Evolutionary conservation across 2,113 vertebrate species (phyloP).

Genomic region (Otus sunia): DNA sequence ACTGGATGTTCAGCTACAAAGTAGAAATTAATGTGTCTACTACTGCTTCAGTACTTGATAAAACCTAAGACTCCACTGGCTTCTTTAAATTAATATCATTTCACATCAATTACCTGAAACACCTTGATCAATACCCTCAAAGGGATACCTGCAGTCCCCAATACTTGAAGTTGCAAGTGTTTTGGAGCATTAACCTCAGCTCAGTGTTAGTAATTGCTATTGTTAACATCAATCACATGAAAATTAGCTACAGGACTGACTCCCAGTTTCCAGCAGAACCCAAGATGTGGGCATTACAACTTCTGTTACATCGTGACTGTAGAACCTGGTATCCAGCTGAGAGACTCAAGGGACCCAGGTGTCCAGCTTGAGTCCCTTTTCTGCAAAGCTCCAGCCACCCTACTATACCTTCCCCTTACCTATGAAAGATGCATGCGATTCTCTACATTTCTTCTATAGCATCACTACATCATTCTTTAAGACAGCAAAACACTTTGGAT

Average conservation of each 20-base stretch:
- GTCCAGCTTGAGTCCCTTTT: not conserved
- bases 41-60: not conserved
- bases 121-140: not conserved
- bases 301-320: not conserved
- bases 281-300: not conserved
- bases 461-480: not conserved
- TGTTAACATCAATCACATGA: not conserved
- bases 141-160: not conserved
- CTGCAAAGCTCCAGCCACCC: not conserved
- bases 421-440: accelerated
- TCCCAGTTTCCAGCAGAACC: not conserved
- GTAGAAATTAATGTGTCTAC: not conserved
- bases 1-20: not conserved
- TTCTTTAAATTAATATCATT: not conserved
- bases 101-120: not conserved
- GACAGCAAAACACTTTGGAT: not conserved
- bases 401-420: too few species aligned
- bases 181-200: not conserved
- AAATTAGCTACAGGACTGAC: not conserved
- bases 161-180: not conserved
- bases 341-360: not conserved
- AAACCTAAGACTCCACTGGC: not conserved
- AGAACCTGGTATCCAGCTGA: not conserved
- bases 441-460: not conserved
- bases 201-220: not conserved